Conservation (phyloP, 1,140 invertebrate species). For the Eubasilissa regina region DNA sequence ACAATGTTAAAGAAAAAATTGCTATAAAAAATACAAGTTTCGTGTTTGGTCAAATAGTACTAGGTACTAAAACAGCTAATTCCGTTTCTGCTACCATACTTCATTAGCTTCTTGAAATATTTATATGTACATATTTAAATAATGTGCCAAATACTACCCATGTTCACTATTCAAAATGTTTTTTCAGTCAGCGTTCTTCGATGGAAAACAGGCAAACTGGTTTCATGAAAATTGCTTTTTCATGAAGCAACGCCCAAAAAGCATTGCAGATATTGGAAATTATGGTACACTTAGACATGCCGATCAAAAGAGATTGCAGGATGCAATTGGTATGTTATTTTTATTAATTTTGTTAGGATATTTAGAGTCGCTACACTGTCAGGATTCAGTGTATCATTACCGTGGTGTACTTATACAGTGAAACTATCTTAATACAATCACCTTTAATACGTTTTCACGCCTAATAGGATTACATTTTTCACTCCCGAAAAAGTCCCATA, state of each 20-base stretch:
- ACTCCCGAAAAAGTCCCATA: too few species aligned
- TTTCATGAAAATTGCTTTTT: slow-evolving; percentile 94
- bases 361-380: too few species aligned
- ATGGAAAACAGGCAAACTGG: slow-evolving; percentile 93
- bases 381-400: too few species aligned
- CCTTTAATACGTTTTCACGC: too few species aligned
- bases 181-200: slow-evolving; percentile 88
- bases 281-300: slow-evolving; percentile 88
- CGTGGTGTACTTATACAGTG: too few species aligned
- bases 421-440: too few species aligned
- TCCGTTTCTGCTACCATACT: not conserved
- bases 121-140: not conserved
- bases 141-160: too few species aligned
- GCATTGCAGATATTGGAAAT: slow-evolving; percentile 85
- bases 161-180: not conserved
- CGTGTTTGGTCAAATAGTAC: not conserved
- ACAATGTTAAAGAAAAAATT: not conserved
- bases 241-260: slow-evolving; percentile 81
- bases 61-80: too few species aligned
- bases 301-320: slow-evolving; percentile 89
- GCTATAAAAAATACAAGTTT: not conserved
- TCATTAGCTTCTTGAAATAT: not conserved
- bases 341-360: slow-evolving; percentile 1
- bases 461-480: too few species aligned
- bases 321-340: slow-evolving; percentile 77